Evolutionary conservation across 2,888 invertebrate genomes (phyloP).

Genomic region (Smittia aterrima): DNA sequence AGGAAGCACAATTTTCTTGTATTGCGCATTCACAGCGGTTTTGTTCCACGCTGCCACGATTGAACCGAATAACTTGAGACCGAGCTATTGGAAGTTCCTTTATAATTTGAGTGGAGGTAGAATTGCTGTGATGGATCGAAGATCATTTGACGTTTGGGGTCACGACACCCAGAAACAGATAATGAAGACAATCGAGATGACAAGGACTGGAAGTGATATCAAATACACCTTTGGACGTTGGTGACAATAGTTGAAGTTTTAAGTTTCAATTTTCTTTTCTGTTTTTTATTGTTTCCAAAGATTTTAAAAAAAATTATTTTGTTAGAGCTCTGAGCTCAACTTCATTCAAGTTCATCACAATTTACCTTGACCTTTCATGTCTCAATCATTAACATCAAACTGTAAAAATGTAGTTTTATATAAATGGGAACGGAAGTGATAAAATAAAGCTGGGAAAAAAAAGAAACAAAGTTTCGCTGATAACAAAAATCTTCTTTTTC

Average conservation of each 20-base stretch:
- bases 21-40: constrained; percentile 73
- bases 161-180: constrained; percentile 57
- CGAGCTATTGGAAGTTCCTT: constrained; percentile 82
- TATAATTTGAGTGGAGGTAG: constrained; percentile 70
- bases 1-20: constrained; percentile 68
- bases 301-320: no score
- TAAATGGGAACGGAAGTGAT: no score
- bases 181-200: constrained; percentile 53
- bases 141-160: constrained; percentile 62
- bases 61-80: constrained; percentile 73
- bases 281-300: neutral
- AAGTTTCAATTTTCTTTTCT: neutral
- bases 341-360: no score
- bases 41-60: constrained; percentile 75
- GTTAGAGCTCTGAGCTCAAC: no score
- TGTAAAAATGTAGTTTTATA: no score
- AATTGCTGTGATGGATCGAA: constrained; percentile 60
- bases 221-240: constrained; percentile 45
- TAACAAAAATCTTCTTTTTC: no score
- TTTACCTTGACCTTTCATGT: no score
- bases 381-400: no score
- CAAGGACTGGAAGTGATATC: constrained; percentile 52
- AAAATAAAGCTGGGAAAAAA: no score
- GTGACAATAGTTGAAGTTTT: constrained; percentile 4
- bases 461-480: no score